A percentile compares a stretch with the other conserved stretches of the same genome.
Conservation (phyloP, 2,797 vertebrate genomes). For the Amazonetta brasiliensis region DNA sequence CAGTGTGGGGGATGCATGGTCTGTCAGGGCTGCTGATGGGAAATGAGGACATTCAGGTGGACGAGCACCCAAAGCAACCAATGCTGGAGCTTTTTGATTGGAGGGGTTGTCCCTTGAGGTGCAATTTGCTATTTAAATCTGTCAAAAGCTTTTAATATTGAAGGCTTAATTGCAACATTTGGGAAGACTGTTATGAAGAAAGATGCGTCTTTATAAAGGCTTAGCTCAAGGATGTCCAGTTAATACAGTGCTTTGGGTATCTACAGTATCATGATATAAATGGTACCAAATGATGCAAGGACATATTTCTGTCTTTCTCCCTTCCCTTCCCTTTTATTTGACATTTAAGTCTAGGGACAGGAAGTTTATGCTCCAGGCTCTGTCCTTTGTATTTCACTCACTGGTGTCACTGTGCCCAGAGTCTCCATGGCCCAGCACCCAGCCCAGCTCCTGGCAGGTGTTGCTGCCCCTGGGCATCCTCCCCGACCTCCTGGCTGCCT, state of each 20-base stretch:
- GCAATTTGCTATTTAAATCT: neutral
- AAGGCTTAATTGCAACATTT: neutral
- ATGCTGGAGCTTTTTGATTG: neutral
- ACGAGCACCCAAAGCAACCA: accelerated
- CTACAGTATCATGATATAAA: neutral
- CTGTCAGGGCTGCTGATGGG: accelerated
- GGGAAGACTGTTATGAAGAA: neutral
- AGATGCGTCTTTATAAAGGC: neutral
- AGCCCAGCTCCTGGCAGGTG: neutral
- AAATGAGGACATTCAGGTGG: neutral
- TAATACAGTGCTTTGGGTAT: neutral
- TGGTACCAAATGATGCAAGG: neutral
- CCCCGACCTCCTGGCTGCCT: neutral
- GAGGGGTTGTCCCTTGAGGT: neutral
- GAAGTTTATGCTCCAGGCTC: neutral
- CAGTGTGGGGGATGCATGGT: accelerated
- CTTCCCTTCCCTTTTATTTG: neutral
- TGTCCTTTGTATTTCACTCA: neutral
- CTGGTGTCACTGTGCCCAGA: too few relatives aligned
- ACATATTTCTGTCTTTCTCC: neutral
- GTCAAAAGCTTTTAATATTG: neutral
- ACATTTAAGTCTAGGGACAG: neutral
- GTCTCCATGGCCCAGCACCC: neutral
- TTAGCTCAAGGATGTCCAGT: neutral
- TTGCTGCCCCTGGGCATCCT: neutral